A percentile compares a stretch with the other conserved stretches of the same genome.
Evolutionary conservation across 2,113 vertebrate species (phyloP).

Genomic region (Aix galericulata): DNA sequence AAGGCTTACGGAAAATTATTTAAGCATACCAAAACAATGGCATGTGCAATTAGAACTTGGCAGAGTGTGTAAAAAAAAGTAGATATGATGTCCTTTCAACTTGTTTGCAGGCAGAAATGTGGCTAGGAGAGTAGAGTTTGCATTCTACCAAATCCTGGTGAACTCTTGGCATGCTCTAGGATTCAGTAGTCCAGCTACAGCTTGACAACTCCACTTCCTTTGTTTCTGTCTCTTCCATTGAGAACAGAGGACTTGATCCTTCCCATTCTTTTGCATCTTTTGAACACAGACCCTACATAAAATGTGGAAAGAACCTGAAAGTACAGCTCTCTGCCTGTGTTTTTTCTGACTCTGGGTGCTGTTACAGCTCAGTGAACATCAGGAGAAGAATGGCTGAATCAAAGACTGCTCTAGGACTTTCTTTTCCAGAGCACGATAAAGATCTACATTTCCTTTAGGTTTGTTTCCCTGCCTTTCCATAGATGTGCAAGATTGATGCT

Average conservation of each 20-base stretch:
- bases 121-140: background rate
- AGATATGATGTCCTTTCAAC: constrained; percentile 29
- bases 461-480: background rate
- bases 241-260: background rate
- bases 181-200: background rate
- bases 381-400: background rate
- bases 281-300: background rate
- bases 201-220: background rate
- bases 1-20: constrained; percentile 23
- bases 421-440: background rate
- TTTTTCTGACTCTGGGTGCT: background rate
- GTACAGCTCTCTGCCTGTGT: background rate
- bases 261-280: background rate
- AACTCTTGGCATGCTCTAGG: background rate
- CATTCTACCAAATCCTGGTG: background rate
- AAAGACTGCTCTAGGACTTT: background rate
- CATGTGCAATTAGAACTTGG: constrained; percentile 33
- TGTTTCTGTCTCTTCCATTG: background rate
- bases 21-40: constrained; percentile 13
- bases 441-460: background rate
- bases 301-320: background rate
- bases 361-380: background rate
- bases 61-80: constrained; percentile 28
- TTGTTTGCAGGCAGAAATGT: constrained; percentile 37
- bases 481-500: background rate